Evolutionary conservation across 2,797 vertebrate genomes (phyloP), one percentile per base, ranked within the genome.

Genomic region (Cuniculus paca): DNA sequence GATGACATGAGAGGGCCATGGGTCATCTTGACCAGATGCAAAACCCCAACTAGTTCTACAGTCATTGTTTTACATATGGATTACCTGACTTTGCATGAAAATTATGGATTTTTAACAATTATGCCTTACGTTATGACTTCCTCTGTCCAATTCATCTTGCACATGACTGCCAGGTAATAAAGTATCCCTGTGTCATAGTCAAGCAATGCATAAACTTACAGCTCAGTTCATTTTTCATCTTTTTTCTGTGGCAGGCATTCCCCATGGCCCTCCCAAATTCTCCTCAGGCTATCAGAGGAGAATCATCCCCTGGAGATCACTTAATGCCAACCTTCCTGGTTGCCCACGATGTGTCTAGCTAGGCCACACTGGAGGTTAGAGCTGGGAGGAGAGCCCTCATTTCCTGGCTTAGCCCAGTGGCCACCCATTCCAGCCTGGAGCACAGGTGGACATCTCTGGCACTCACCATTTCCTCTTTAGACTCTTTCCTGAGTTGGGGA

Each of bases 151-250:
- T 79, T 72, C 85, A 61, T 80, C 94, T 75, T 82, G 88, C 88
- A 82, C 72, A n/a, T 31, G 31, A 48, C 78, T 93, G 36, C 88
- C 95, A 87, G 77, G 22, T 81, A 96, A 84, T 88, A 86, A 97
- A 92, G 83, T 24, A 34, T 3, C n/a, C n/a, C 80, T 56, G 2
- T 16, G 34, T 79, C 85, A 85, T n/a, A 36, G 52, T 90, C 52
- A 31, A 94, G 84, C 54, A 31, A 17, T 8, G 39, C 54, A 39
- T 52, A 56, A 58, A 60, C 95, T 90, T 70, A 72, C 28, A 75
- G 85, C 85, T 11, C 16, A 93, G 61, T 79, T 20, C 54, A 58
- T 90, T 84, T 72, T 68, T 95, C 92, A 78, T 94, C 79, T 80
- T 77, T 83, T 58, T 28, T 90, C 90, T 72, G 93, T 75, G 61